Percentiles rank a stretch among this genome's conserved stretches.
These are phyloP conservation scores for Pentamera pediparva DNA, from an alignment of 53 echinoderm and acorn worm genomes.

Conservation along the genomic window DNA sequence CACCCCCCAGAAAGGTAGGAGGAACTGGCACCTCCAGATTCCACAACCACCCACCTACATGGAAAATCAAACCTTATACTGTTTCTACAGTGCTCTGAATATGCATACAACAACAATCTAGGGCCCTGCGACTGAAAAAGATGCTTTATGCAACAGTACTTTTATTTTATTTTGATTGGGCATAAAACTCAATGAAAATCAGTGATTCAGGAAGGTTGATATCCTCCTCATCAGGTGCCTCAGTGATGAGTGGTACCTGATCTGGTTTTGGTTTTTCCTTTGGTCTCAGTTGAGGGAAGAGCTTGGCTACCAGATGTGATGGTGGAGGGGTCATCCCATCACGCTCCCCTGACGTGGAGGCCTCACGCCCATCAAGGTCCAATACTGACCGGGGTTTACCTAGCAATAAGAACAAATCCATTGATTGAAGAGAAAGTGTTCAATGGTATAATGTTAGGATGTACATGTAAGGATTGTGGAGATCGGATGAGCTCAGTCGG, in stretches of 20 bases:
- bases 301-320: constrained; percentile 78
- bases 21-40: no score
- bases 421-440: no score
- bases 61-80: no score
- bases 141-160: background rate
- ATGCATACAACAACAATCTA: no score
- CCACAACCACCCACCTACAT: no score
- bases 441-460: no score
- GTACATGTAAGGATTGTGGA: no score
- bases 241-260: background rate
- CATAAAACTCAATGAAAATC: background rate
- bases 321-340: constrained; percentile 60
- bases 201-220: background rate
- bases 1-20: no score
- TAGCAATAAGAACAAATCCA: background rate
- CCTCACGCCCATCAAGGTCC: background rate
- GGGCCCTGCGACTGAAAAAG: background rate
- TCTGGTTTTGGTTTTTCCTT: constrained; percentile 18
- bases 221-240: background rate
- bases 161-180: no score
- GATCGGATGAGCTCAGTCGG: no score
- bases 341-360: background rate
- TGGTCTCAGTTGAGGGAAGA: constrained; percentile 84
- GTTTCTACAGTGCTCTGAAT: no score
- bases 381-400: background rate